phyloP scores from a whole-genome alignment of 2,113 vertebrate species.

The Phaethornis superciliosus region DNA sequence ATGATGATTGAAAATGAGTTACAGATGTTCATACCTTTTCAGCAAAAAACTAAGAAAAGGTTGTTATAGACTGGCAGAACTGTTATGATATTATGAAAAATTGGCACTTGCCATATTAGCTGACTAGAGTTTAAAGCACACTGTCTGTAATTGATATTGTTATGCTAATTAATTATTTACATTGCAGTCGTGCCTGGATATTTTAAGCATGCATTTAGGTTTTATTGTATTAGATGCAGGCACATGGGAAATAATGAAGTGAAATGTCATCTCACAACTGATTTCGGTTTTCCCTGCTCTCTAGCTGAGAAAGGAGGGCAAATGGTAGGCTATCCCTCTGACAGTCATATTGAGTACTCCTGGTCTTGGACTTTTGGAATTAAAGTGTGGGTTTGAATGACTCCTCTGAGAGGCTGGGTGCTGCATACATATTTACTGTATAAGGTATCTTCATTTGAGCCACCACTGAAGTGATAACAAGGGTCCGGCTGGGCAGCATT shows the following conservation, averaged over 20 bases:
- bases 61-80: background rate
- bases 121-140: background rate
- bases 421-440: background rate
- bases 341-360: background rate
- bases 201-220: background rate
- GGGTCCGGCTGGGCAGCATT: background rate
- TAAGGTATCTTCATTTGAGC: background rate
- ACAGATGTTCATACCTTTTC: background rate
- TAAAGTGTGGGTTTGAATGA: background rate
- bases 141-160: background rate
- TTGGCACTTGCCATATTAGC: background rate
- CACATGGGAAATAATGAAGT: background rate
- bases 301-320: background rate
- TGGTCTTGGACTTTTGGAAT: background rate
- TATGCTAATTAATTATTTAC: slow-evolving; percentile 13
- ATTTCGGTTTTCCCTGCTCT: background rate
- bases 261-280: background rate
- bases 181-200: background rate
- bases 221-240: background rate
- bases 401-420: background rate
- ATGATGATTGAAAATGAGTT: background rate
- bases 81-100: slow-evolving; percentile 10
- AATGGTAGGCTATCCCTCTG: background rate
- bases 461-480: background rate
- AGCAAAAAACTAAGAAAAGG: background rate